Base-by-base conservation (phyloP, 2,888 invertebrate genomes). In the Sisyra terminalis region DNA sequence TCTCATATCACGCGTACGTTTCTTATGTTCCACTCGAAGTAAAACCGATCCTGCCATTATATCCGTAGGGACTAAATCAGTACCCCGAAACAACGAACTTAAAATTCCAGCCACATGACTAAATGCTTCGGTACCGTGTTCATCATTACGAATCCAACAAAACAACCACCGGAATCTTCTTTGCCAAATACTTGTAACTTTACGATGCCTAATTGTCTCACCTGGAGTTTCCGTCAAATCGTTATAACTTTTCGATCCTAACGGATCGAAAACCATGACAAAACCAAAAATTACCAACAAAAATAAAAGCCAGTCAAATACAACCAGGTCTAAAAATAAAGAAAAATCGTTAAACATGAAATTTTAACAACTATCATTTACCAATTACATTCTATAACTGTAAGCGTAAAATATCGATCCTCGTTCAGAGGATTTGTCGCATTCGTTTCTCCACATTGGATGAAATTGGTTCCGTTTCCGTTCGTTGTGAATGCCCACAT, bases 31-130 rank as follows among this genome's bases (percentile, higher is more conserved):
- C 3, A 84, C 76, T 50, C 82, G 69, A 3, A 90, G 69, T n/a
- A 92, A 70, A 15, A 92, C 76, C 53, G 86, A 76, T 9, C 89
- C 92, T 9, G 89, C 89, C 44, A 87, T 76, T 11, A 90, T 75
- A 59, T 92, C 93, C 1, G 88, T 85, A 1, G 88, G 83, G 1
- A 92, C 89, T 32, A 90, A 64, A 61, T 92, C 88, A 6, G 85
- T 78, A 48, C 85, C 84, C 53, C 88, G 70, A 60, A 88, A 87
- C 46, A 87, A 67, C 2, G 80, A 77, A 53, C 82, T 79, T 47
- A 88, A 68, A 7, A 88, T 61, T 76, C 81, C 78, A 57, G 82
- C 83, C 43, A 80, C 78, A 62, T 83, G 81, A 57, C 80, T 77
- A 59, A 85, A 83, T 2, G 83, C 81, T 57, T 81, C 80, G 52